Base-by-base conservation (phyloP, 2,113 vertebrate species). In the Myxocyprinus asiaticus region DNA sequence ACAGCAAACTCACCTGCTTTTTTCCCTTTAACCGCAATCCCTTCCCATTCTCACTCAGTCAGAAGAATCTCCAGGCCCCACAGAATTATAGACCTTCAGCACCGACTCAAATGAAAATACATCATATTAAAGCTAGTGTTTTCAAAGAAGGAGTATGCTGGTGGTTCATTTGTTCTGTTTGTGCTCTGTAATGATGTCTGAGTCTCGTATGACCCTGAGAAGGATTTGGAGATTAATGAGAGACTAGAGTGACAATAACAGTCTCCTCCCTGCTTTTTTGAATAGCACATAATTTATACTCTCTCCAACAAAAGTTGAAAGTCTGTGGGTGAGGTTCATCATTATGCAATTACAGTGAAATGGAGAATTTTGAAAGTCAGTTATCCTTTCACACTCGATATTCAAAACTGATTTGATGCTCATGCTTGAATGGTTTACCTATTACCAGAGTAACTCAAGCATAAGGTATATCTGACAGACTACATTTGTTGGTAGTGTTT, bases 191-290 rank as follows among this genome's bases (percentile, higher is more conserved):
- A 80, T 51, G 78, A 81, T 83, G 80, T 82, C 83, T 80, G n/a
- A 3, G 44, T 14, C 58, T 51, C 47, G 70, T 14, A 78, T 88
- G 88, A 88, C 88, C 89, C 86, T 88, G 84, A 87, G 76, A 70
- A 77, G 89, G 92, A 94, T 92, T 92, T 89, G 78, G 64, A 87
- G 90, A 93, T 90, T 92, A 91, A 78, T 80, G 77, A 86, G 48
- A 66, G 74, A 79, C 85, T 80, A 87, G 86, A 84, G 80, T 80
- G 85, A 72, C 77, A 64, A 77, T 77, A 78, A 64, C 81, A 83
- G 83, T 84, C 45, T 83, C 65, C 78, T 80, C 69, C 64, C 80
- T 74, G 33, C 50, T 45, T 67, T n/a, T 65, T 50, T 11, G 61
- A 78, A 44, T 0, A 48, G 7, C 22, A 33, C 22, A 33, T 47